phyloP scores from a whole-genome alignment of 2,797 vertebrate species.

The Schizothorax lantsangensis region DNA sequence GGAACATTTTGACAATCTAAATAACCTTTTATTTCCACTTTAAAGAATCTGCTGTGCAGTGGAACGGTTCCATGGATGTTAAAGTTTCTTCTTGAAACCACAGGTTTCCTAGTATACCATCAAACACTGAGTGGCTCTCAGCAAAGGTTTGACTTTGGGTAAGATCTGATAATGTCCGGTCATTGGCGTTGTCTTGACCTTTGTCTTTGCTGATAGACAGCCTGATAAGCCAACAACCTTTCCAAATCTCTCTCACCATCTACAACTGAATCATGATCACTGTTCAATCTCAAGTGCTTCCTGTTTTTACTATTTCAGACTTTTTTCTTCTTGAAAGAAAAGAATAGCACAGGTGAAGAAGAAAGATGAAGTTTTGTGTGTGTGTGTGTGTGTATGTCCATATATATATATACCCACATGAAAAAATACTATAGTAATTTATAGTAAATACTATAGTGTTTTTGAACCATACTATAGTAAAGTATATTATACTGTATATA shows the following conservation, averaged over 20 bases:
- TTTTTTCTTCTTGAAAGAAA: neutral
- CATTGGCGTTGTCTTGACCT: conserved; percentile 29
- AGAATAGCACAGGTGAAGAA: too few species aligned
- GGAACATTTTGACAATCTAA: neutral
- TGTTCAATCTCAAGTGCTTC: neutral
- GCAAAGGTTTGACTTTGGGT: conserved; percentile 28
- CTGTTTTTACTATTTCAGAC: neutral
- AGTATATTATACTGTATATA: too few species aligned
- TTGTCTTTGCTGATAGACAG: conserved; percentile 31
- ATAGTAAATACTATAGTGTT: too few species aligned
- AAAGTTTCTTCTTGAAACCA: neutral
- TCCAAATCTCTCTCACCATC: conserved; percentile 3
- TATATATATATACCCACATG: too few species aligned
- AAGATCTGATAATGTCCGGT: conserved; percentile 32
- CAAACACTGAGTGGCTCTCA: neutral
- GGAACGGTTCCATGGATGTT: neutral
- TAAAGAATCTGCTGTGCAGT: neutral
- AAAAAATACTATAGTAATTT: too few species aligned
- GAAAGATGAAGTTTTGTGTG: too few species aligned
- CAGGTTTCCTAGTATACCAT: neutral
- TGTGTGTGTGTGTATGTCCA: too few species aligned
- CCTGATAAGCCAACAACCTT: conserved; percentile 35
- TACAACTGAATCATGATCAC: conserved; percentile 16
- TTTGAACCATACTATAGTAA: too few species aligned
- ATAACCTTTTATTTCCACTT: neutral